Base-by-base conservation (phyloP, 1,140 invertebrate species). In the Drosophila rufa region DNA sequence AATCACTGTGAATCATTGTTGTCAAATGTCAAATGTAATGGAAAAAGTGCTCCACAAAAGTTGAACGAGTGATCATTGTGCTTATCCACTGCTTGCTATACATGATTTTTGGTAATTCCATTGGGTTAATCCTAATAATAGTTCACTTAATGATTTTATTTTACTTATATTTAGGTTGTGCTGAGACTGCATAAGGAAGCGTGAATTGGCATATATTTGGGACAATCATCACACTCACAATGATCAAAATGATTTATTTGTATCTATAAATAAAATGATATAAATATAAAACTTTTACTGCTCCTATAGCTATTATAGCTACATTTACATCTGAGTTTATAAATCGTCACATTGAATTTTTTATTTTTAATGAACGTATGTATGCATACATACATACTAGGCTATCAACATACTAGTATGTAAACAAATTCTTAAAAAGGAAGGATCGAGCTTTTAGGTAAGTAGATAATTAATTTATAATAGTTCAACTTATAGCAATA, bases 1-100 rank as follows among this genome's bases (percentile, higher is more conserved):
- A 77, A 60, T 77, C 74, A 76, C 74, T 42, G 53, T 42, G 75
- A 79, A 60, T 85, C 65, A 76, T 68, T 75, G 25, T 66, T 84
- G 71, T 55, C 64, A 80, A 84, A 80, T 75, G 58, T 61, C 68
- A 83, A 80, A 60, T 30, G 43, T 50, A 65, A 75, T 56, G 48
- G 45, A 75, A 75, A 64, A 75, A 51, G 46, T 75, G 56, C 43
- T 45, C 40, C 61, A 56, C 36, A 75, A 57, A 27, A 75, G 14
- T 33, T 30, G 38, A 73, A 33, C 22, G 45, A 71, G 43, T 19
- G 65, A 42, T 70, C 66, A 48, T 40, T 70, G 51, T 47, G 36
- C 36, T 69, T 66, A 68, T 68, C 60, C 47, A n/a, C 47, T 19
- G 19, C 71, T 57, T 71, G 45, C 6, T n/a, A 15, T 46, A 36